Percentiles rank a stretch among this genome's conserved stretches.
These are phyloP conservation scores for Genyomyrus donnyi DNA, from an alignment of 2,113 vertebrate species.

Conservation along the genomic window DNA sequence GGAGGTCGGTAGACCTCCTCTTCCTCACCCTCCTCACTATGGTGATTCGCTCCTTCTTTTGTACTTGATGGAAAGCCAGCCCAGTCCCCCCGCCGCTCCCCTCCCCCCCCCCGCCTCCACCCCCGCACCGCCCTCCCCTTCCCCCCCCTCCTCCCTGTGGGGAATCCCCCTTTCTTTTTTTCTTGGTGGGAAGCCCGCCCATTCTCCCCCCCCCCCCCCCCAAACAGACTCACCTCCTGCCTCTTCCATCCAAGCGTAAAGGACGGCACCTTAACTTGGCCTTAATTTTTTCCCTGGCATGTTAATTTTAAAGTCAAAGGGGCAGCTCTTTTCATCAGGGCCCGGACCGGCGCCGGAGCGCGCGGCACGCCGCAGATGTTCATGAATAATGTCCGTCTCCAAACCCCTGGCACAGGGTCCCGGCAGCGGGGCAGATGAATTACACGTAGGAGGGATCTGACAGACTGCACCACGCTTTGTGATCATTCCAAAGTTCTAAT, in stretches of 20 bases:
- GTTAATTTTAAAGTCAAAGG: constrained; percentile 86
- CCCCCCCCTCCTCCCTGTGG: not conserved
- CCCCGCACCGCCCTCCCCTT: no score
- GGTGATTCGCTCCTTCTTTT: not conserved
- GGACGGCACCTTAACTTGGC: constrained; percentile 22
- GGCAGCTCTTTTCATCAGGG: constrained; percentile 76
- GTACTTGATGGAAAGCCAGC: not conserved
- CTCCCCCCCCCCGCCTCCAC: not conserved
- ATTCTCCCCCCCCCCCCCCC: not conserved
- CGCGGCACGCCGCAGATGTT: constrained; percentile 92
- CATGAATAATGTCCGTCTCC: constrained; percentile 99
- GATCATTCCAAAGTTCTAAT: constrained; percentile 99
- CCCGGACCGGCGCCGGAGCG: constrained; percentile 62
- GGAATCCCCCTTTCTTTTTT: not conserved
- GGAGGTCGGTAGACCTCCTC: not conserved
- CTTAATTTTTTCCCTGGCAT: constrained; percentile 75
- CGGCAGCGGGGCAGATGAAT: constrained; percentile 90
- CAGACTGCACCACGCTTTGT: constrained; percentile 98
- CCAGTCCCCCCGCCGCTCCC: not conserved
- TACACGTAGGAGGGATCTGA: constrained; percentile 98
- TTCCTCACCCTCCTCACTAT: not conserved
- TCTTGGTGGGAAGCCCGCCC: not conserved
- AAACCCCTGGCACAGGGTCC: constrained; percentile 77
- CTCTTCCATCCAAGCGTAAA: not conserved
- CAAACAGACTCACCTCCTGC: not conserved